A percentile compares a stretch with the other conserved stretches of the same genome.
These are phyloP conservation scores for Melanotaenia boesemani DNA, from an alignment of 2,797 vertebrate species.

Conservation along the genomic window DNA sequence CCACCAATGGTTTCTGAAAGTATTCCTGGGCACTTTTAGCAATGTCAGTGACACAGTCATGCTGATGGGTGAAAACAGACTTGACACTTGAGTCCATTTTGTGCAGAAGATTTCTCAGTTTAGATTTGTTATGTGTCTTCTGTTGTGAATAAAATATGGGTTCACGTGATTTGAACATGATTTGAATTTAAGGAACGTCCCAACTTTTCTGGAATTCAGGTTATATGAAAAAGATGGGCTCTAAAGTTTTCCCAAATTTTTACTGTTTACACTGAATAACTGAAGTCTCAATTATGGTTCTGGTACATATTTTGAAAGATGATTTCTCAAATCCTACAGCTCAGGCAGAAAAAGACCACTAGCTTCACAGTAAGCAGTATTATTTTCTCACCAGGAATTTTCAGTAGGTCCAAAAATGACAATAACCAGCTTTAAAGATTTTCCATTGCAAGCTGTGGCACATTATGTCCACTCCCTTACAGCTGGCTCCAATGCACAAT, in stretches of 20 bases:
- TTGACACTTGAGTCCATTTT: too few relatives aligned
- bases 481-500: neutral
- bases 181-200: too few relatives aligned
- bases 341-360: neutral
- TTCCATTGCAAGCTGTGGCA: neutral
- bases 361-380: neutral
- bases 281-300: neutral
- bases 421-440: neutral
- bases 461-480: neutral
- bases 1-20: too few relatives aligned
- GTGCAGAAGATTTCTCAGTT: too few relatives aligned
- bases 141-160: too few relatives aligned
- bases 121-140: too few relatives aligned
- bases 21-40: too few relatives aligned
- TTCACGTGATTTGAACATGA: too few relatives aligned
- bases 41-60: too few relatives aligned
- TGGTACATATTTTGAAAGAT: neutral
- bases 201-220: too few relatives aligned
- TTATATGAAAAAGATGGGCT: too few relatives aligned
- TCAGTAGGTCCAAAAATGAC: neutral
- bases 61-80: too few relatives aligned
- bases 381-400: neutral
- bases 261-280: neutral
- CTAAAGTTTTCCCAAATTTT: neutral
- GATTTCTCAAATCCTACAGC: neutral